Conservation (phyloP, 2,797 vertebrate genomes). For the Gouania willdenowi region DNA sequence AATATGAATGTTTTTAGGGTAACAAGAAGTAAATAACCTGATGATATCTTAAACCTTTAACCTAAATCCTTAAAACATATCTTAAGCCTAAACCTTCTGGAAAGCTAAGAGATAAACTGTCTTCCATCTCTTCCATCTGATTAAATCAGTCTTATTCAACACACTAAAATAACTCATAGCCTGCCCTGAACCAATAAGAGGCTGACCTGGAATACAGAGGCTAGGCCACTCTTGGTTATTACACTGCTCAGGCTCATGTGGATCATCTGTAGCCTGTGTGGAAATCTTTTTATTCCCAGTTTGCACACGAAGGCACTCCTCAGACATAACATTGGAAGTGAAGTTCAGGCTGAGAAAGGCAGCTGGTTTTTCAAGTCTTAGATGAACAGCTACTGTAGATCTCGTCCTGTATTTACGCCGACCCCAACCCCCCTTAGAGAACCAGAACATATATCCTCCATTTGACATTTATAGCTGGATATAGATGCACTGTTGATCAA, state of each 20-base stretch:
- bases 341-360: not conserved
- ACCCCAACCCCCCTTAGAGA: conserved; percentile 20
- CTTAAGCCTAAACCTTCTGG: conserved; percentile 12
- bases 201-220: conserved; percentile 33
- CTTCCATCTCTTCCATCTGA: conserved; percentile 14
- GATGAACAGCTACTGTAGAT: conserved; percentile 27
- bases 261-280: conserved; percentile 19
- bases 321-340: conserved; percentile 25
- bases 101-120: conserved; percentile 27
- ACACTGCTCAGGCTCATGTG: conserved; percentile 33
- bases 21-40: too few relatives aligned
- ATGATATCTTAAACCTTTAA: too few relatives aligned
- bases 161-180: conserved; percentile 42
- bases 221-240: conserved; percentile 43
- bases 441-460: conserved; percentile 32
- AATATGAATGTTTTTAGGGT: too few relatives aligned
- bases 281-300: conserved; percentile 1
- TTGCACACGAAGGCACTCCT: not conserved
- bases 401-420: conserved; percentile 8
- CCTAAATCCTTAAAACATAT: too few relatives aligned
- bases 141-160: conserved; percentile 37
- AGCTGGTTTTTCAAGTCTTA: conserved; percentile 30
- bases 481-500: not conserved
- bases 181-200: conserved; percentile 49
- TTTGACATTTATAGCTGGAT: conserved; percentile 29